phyloP scores from a whole-genome alignment of 2,888 invertebrate genomes.

The Lampropteryx suffumata region DNA sequence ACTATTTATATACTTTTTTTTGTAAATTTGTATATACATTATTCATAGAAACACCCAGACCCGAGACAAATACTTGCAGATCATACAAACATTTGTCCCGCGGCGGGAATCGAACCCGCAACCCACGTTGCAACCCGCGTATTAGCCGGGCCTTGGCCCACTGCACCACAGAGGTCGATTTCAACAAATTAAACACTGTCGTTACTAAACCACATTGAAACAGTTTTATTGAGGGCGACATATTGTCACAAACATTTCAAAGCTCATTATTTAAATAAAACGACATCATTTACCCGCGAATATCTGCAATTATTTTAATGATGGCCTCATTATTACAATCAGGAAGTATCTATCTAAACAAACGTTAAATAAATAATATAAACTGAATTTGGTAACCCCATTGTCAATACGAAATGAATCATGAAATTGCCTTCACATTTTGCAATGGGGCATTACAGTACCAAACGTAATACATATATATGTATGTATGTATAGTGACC shows the following conservation, averaged over 20 bases:
- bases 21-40: no score
- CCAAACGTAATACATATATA: not conserved
- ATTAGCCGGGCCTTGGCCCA: no score
- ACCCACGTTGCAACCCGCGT: no score
- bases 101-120: no score
- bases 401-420: constrained; percentile 8
- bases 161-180: no score
- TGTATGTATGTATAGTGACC: not conserved
- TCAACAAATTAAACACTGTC: no score
- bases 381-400: not conserved
- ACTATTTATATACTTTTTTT: no score
- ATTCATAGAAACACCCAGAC: no score
- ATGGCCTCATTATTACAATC: not conserved
- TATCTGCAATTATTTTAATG: constrained; percentile 4
- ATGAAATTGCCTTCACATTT: constrained; percentile 8
- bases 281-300: not conserved
- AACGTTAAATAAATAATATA: constrained; percentile 1
- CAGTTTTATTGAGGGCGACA: not conserved
- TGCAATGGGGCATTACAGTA: constrained; percentile 9
- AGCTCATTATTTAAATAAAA: not conserved
- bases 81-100: no score
- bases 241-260: not conserved
- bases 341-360: constrained; percentile 1
- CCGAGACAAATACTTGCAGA: no score
- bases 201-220: not conserved